These are phyloP conservation scores for Teleopsis dalmanni DNA, from an alignment of 1,140 invertebrate genomes.

Conservation along the genomic window DNA sequence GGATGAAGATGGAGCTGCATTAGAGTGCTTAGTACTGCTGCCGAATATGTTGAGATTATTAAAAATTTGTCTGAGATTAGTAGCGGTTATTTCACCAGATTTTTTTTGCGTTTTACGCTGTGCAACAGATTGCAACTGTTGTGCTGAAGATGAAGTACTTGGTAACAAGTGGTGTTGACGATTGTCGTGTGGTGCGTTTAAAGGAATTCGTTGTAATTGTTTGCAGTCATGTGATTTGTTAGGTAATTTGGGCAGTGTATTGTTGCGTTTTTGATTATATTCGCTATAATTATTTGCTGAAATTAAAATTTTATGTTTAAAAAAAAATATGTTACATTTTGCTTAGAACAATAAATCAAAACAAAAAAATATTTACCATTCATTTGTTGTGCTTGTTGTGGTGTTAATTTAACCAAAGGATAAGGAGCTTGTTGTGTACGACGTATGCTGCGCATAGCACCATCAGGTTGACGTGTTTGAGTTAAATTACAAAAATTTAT, in stretches of 20 bases:
- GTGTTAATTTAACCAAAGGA: slow-evolving; percentile 59
- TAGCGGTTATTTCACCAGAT: slow-evolving; percentile 42
- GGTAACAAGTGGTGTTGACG: slow-evolving; percentile 37
- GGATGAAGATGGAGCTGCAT: slow-evolving; percentile 13
- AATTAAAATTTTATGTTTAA: neutral
- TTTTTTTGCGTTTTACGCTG: slow-evolving; percentile 42
- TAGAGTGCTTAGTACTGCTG: slow-evolving; percentile 46
- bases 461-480: slow-evolving; percentile 63
- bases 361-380: slow-evolving; percentile 15
- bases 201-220: slow-evolving; percentile 4
- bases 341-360: neutral
- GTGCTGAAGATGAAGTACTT: no score
- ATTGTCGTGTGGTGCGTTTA: slow-evolving; percentile 5
- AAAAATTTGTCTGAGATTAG: slow-evolving; percentile 65
- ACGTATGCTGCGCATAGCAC: slow-evolving; percentile 61
- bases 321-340: neutral
- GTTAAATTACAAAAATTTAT: slow-evolving; percentile 74
- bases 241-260: slow-evolving; percentile 30
- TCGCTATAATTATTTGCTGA: slow-evolving; percentile 14
- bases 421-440: slow-evolving; percentile 72
- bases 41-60: slow-evolving; percentile 71
- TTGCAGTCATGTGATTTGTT: slow-evolving; percentile 10
- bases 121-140: no score
- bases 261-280: slow-evolving; percentile 17
- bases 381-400: slow-evolving; percentile 35